Evolutionary conservation across 1,140 invertebrate genomes (phyloP), one percentile per base, ranked within the genome.

Genomic region (Scaptomyza montana): DNA sequence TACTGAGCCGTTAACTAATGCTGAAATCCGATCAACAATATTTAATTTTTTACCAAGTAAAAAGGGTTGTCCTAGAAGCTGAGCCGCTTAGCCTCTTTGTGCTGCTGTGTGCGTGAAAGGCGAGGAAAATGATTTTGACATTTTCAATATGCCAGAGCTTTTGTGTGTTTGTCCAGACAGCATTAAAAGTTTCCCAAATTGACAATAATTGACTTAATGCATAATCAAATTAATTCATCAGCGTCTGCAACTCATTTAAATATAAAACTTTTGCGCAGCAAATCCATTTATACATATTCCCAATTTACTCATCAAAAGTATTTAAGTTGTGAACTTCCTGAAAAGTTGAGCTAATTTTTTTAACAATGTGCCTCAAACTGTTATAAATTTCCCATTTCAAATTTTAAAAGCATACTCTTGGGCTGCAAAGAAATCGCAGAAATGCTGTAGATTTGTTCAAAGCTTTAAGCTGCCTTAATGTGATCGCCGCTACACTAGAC

Each of bases 1-100:
- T 60, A 77, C 80, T 74, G 33, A 87, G 68, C 84, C 84, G 89
- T 87, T 87, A 82, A 87, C 82, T 87, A 87, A 87, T 74, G 50
- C 84, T 46, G 28, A 87, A 87, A 87, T 89, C 84, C 76, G 84
- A 76, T 87, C 89, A 87, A 89, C 49, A 79, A 89, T 9, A 75
- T 80, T 87, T 62, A 73, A 89, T 76, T 89, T 64, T 59, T 81
- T 79, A 82, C 84, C 84, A 77, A 68, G 46, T 51, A 54, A 30
- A 78, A 41, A 51, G 60, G 60, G 33, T 46, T 51, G 19, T 19
- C 46, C 51, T 28, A 16, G 47, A 21, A n/a, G 8, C 21, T 60
- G 60, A 50, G 39, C 47, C 33, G 46, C 63, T 65, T 60, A 60
- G 39, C 41, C n/a, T 30, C 39, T 39, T 49, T 28, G 10, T 49